Base-by-base conservation (phyloP, 2,113 vertebrate species). In the Eulemur macaco region DNA sequence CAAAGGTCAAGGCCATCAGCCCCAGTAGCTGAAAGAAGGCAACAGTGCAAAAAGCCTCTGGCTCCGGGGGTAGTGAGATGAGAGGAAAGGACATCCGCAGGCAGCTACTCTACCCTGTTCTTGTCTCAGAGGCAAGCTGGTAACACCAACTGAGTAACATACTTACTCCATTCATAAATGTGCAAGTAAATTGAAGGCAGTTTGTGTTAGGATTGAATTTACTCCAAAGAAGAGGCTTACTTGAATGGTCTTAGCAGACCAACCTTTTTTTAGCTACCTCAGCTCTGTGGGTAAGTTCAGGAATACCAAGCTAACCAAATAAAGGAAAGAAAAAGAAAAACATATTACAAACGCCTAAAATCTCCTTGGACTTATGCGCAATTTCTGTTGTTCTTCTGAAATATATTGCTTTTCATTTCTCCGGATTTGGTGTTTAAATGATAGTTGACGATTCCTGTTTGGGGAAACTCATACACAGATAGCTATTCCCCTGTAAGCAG, bases 361-460 rank as follows among this genome's bases (percentile, higher is more conserved):
- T 66, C 63, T 86, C 86, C 20, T 21, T 63, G 42, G 42, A 56
- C 3, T 88, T 91, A 54, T 50, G 34, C 0, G 4, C 34, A 73
- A 39, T 90, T 80, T 95, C 34, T 90, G 0, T 78, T 83, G 56
- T 86, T 96, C 37, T 90, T 95, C 21, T 94, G 86, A 95, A 96
- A 83, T 83, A 89, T 74, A 78, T 89, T 97, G 45, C 73, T 96
- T 95, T 97, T 93, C 20, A 54, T 96, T 95, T 91, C 54, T 95
- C 39, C 34, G 82, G 45, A 78, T 82, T 91, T 91, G 54, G 18
- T 31, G 17, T 93, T 95, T 94, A 94, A 91, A 77, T 82, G 81
- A 86, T 83, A 95, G 23, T 37, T 91, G 86, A 88, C 37, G 88
- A 25, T 86, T 90, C 39, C n/a, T 90, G 29, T 95, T 96, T 96